phyloP scores from a whole-genome alignment of 2,797 vertebrate species.

The Enteromius treurensis region DNA sequence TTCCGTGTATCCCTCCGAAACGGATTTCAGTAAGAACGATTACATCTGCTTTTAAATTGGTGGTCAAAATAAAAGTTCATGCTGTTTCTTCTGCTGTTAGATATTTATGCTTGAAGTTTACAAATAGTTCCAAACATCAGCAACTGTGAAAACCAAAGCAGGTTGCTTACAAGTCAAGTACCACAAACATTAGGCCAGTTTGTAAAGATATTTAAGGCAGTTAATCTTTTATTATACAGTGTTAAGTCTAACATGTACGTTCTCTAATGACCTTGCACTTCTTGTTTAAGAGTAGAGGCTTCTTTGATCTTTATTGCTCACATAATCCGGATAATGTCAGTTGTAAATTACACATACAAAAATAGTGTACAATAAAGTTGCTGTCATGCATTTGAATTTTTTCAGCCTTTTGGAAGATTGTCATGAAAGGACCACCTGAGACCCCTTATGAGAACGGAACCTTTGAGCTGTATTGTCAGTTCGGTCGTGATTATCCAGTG shows the following conservation, averaged over 20 bases:
- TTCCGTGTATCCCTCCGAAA: slow-evolving; percentile 65
- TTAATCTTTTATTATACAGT: not conserved
- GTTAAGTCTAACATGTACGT: not conserved
- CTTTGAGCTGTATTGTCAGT: slow-evolving; percentile 74
- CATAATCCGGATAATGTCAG: not conserved
- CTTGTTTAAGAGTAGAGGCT: not conserved
- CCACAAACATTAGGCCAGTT: too few relatives aligned
- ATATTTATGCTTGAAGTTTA: not conserved
- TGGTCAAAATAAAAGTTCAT: not conserved
- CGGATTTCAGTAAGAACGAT: not conserved
- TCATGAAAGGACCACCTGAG: slow-evolving; percentile 71
- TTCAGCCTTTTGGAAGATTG: slow-evolving; percentile 71
- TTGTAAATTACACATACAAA: not conserved
- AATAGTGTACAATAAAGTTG: not conserved
- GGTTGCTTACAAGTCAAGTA: not conserved
- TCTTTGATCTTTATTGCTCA: not conserved
- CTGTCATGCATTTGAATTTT: not conserved
- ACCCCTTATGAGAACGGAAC: slow-evolving; percentile 68
- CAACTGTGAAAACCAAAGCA: not conserved
- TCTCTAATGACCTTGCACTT: not conserved
- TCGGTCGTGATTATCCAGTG: slow-evolving; percentile 69
- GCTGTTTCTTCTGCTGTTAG: not conserved
- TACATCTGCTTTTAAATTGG: not conserved
- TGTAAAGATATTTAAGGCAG: not conserved
- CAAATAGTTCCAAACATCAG: not conserved